Percentiles rank a stretch among this genome's conserved stretches.
Conservation (phyloP, 2,888 invertebrate species). For the Chrysolina americana region DNA sequence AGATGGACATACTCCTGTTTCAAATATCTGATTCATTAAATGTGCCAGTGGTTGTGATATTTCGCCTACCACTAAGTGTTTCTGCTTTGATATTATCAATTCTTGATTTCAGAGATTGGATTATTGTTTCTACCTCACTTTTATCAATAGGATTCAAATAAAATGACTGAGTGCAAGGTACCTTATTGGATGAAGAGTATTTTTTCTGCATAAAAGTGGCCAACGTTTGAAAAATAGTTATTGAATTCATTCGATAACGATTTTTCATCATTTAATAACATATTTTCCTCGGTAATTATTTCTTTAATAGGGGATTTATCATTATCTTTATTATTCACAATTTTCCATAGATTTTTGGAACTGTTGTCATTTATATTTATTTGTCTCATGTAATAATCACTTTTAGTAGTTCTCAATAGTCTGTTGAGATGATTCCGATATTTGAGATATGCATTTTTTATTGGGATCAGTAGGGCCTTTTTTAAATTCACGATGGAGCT, state of each 20-base stretch:
- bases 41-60: not conserved
- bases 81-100: slow-evolving; percentile 5
- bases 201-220: slow-evolving; percentile 9
- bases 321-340: slow-evolving; percentile 10
- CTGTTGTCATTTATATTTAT: slow-evolving; percentile 14
- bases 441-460: slow-evolving; percentile 19
- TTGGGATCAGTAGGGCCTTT: slow-evolving; percentile 15
- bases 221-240: slow-evolving; percentile 15
- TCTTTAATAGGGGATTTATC: slow-evolving; percentile 14
- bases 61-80: slow-evolving; percentile 5
- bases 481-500: slow-evolving; percentile 18
- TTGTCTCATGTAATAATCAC: slow-evolving; percentile 15
- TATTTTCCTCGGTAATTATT: slow-evolving; percentile 6
- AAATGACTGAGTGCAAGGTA: not conserved
- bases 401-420: too few relatives aligned
- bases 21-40: slow-evolving; percentile 1
- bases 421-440: slow-evolving; percentile 7
- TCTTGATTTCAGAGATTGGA: not conserved
- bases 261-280: not conserved
- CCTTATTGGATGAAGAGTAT: slow-evolving; percentile 1
- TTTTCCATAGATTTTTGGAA: slow-evolving; percentile 27
- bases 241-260: slow-evolving; percentile 17
- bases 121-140: not conserved
- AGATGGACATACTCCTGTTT: not conserved
- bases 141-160: not conserved